Conservation (phyloP, 2,113 vertebrate genomes). For the Trichechus manatus region DNA sequence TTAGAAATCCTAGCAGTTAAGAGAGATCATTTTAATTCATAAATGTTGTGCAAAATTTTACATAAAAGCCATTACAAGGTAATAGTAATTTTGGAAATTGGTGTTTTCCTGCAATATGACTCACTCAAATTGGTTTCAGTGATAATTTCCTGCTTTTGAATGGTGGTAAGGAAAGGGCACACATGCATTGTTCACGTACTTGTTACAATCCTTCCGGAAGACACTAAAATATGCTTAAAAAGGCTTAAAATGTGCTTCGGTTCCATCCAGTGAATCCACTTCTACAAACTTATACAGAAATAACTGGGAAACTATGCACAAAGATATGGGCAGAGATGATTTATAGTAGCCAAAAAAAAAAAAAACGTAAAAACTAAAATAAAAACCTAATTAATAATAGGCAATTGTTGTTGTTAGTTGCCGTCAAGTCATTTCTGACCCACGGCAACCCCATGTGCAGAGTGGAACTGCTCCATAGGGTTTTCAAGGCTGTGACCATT, state of each 20-base stretch:
- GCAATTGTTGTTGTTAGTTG: not conserved
- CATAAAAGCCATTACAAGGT: conserved; percentile 39
- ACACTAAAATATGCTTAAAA: conserved; percentile 14
- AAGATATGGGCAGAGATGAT: not conserved
- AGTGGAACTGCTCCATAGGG: no score
- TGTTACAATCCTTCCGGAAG: conserved; percentile 27
- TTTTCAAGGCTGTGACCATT: no score
- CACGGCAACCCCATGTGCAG: no score
- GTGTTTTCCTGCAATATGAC: conserved; percentile 39
- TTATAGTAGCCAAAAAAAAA: not conserved
- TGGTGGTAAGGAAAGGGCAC: not conserved
- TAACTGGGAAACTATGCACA: not conserved
- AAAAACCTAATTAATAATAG: not conserved
- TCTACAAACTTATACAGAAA: conserved; percentile 30
- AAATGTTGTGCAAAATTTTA: conserved; percentile 16
- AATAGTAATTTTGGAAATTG: conserved; percentile 58
- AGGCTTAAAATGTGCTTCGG: not conserved
- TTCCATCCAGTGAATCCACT: not conserved
- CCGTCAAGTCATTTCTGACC: no score
- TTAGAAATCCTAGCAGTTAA: conserved; percentile 45
- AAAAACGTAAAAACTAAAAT: conserved; percentile 18
- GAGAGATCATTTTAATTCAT: conserved; percentile 45
- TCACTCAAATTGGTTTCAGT: not conserved
- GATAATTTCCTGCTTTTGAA: conserved; percentile 35
- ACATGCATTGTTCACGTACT: not conserved